Evolutionary conservation across 2,113 vertebrate genomes (phyloP).

Genomic region (Callithrix jacchus): DNA sequence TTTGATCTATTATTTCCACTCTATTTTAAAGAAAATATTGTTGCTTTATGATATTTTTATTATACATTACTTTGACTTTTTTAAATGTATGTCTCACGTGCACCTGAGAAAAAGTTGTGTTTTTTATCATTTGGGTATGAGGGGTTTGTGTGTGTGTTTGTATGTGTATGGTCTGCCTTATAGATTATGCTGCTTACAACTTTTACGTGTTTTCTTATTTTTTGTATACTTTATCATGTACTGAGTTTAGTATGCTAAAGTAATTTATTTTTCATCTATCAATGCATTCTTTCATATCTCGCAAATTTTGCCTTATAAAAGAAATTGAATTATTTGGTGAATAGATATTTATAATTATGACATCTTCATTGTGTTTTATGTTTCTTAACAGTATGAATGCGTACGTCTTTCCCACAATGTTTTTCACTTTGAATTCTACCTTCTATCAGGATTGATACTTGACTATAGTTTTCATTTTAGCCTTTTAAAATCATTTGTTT

Average conservation of each 20-base stretch:
- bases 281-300: background rate
- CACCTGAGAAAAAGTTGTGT: background rate
- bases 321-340: background rate
- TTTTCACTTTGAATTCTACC: background rate
- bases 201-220: background rate
- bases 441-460: background rate
- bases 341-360: background rate
- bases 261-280: background rate
- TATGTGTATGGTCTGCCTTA: background rate
- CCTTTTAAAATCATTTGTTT: background rate
- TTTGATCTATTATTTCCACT: background rate
- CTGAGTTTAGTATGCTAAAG: background rate
- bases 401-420: background rate
- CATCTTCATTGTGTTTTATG: background rate
- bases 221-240: background rate
- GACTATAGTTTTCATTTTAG: background rate
- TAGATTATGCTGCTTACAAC: background rate
- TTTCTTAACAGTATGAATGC: too few relatives aligned
- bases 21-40: background rate
- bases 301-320: background rate
- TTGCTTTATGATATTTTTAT: background rate
- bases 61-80: background rate
- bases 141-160: background rate
- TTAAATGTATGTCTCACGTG: background rate
- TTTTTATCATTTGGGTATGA: background rate